Evolutionary conservation across 2,888 invertebrate genomes (phyloP).

Genomic region (Pheosia gnoma): DNA sequence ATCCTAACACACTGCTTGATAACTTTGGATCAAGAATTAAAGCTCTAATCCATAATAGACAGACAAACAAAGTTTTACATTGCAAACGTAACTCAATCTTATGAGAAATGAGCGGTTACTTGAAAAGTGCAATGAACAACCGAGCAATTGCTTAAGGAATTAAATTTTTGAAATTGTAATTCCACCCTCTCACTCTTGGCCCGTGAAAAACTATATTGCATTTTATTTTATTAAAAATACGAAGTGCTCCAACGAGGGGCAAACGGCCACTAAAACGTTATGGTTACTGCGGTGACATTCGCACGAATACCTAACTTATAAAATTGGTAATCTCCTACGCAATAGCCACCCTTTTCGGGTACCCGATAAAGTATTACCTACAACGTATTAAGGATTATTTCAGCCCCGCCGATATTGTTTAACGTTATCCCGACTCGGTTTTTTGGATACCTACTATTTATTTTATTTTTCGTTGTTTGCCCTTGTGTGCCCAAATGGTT

Average conservation of each 20-base stretch:
- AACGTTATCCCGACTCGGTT: constrained; percentile 47
- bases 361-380: constrained; percentile 63
- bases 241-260: constrained; percentile 76
- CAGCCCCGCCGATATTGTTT: constrained; percentile 53
- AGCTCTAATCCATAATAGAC: not conserved
- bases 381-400: constrained; percentile 64
- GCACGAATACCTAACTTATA: constrained; percentile 77
- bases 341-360: constrained; percentile 54
- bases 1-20: not conserved
- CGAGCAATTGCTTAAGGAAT: constrained; percentile 44
- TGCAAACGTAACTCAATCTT: no score
- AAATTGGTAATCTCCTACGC: constrained; percentile 71
- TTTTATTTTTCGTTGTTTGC: constrained; percentile 30
- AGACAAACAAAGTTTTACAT: no score
- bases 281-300: constrained; percentile 80
- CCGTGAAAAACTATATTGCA: constrained; percentile 74
- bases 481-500: constrained; percentile 21
- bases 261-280: constrained; percentile 79
- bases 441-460: constrained; percentile 42
- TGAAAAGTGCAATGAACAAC: constrained; percentile 25
- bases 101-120: constrained; percentile 20
- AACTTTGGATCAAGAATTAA: not conserved
- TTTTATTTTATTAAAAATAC: constrained; percentile 76
- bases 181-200: constrained; percentile 56
- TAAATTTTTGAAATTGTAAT: constrained; percentile 70